Conservation (phyloP, 37 sponge, comb jelly and placozoan species). For the Diacarnus erythraeanus region DNA sequence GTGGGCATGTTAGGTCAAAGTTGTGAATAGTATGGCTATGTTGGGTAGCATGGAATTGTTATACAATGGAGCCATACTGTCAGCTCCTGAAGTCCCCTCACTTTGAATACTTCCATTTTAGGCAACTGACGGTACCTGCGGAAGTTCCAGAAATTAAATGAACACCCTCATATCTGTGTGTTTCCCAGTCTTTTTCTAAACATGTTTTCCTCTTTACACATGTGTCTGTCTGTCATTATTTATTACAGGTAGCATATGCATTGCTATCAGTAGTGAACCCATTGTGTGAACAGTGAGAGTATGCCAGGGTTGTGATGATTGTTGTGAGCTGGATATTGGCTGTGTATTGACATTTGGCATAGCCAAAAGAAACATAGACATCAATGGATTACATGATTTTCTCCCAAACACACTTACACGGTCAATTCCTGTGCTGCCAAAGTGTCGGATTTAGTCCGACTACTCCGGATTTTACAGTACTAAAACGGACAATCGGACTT, state of each 20-base stretch:
- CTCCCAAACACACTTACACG: constrained; percentile 13
- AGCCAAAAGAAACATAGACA: not conserved
- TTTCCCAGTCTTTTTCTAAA: not conserved
- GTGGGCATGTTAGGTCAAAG: too few species aligned
- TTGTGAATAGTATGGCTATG: not conserved
- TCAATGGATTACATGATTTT: not conserved
- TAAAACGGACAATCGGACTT: too few species aligned
- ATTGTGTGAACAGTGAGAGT: constrained; percentile 53
- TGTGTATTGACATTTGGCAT: constrained; percentile 37
- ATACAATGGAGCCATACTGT: not conserved
- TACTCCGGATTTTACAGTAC: too few species aligned
- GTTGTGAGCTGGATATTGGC: constrained; percentile 33
- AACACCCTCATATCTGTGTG: not conserved
- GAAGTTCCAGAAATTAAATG: constrained; percentile 57
- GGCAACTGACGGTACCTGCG: constrained; percentile 71
- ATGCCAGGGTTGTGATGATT: constrained; percentile 46
- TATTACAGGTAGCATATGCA: constrained; percentile 45
- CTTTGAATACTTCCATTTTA: too few species aligned
- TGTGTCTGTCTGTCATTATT: not conserved
- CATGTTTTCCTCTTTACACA: too few species aligned
- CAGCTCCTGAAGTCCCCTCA: not conserved
- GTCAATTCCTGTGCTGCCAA: too few species aligned
- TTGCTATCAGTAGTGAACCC: constrained; percentile 15
- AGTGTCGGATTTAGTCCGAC: too few species aligned
- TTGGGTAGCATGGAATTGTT: not conserved